Evolutionary conservation across 2,888 invertebrate genomes (phyloP).

Genomic region (Chaetogeoica ovagalla): DNA sequence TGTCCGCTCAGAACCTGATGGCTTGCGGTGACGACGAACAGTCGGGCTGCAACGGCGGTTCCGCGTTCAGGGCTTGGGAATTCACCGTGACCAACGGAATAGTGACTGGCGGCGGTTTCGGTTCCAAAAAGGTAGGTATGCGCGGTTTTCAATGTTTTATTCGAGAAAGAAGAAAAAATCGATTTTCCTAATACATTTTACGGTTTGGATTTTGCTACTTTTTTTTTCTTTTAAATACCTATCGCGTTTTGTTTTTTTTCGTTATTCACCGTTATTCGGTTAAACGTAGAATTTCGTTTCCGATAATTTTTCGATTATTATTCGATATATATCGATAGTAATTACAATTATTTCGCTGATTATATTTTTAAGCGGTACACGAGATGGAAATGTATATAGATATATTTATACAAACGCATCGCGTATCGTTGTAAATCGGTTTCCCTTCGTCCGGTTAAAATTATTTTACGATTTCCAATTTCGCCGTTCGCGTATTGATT

Average conservation of each 20-base stretch:
- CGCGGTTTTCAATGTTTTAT: background rate
- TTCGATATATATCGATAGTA: background rate
- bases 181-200: no score
- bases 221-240: no score
- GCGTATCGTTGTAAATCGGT: no score
- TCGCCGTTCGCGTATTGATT: background rate
- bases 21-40: slow-evolving; percentile 29
- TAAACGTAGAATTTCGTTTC: no score
- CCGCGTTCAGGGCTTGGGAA: slow-evolving; percentile 44
- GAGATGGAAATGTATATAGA: no score
- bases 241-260: no score
- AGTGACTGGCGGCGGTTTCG: slow-evolving; percentile 43
- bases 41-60: slow-evolving; percentile 39
- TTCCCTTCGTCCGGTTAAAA: background rate
- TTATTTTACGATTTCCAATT: no score
- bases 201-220: no score
- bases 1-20: slow-evolving; percentile 42
- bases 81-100: slow-evolving; percentile 6
- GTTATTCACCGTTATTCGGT: no score
- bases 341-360: no score
- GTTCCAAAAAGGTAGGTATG: slow-evolving; percentile 35
- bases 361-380: no score
- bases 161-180: no score
- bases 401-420: background rate
- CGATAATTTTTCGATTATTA: background rate